Evolutionary conservation across 2,113 vertebrate genomes (phyloP).

Genomic region (Notarius lentiginosus): DNA sequence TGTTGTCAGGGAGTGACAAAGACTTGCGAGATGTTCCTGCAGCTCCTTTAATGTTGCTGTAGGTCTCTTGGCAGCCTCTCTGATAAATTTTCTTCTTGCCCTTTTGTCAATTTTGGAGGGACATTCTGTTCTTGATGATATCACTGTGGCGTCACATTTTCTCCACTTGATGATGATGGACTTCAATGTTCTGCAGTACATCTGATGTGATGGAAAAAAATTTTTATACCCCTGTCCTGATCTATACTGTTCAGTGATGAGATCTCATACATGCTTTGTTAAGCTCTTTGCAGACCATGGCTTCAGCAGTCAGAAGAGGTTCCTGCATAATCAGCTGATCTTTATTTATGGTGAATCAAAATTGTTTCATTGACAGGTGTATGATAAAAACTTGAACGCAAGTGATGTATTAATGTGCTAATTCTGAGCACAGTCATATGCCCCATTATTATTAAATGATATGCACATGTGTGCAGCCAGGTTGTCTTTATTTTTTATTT

Average conservation of each 20-base stretch:
- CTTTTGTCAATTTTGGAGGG: not conserved
- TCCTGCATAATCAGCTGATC: not conserved
- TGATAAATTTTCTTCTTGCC: not conserved
- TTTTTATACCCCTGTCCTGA: not conserved
- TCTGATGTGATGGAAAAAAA: not conserved
- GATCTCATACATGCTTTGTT: not conserved
- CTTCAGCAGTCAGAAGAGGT: no score
- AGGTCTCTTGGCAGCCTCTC: no score
- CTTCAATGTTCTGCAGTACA: not conserved
- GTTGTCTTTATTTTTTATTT: no score
- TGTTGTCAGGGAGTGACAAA: no score
- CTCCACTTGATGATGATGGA: not conserved
- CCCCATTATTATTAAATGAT: no score
- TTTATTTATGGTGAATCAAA: not conserved
- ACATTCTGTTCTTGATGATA: no score
- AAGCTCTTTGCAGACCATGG: not conserved
- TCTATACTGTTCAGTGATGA: not conserved
- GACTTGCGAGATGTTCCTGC: no score
- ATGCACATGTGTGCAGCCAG: no score
- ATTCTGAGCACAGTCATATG: no score
- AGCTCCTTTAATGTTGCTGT: no score
- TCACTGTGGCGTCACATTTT: no score
- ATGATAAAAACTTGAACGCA: not conserved
- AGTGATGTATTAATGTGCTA: not conserved
- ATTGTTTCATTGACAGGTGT: not conserved